Conservation (phyloP, 2,888 invertebrate genomes). For the Drymonia ruficornis region DNA sequence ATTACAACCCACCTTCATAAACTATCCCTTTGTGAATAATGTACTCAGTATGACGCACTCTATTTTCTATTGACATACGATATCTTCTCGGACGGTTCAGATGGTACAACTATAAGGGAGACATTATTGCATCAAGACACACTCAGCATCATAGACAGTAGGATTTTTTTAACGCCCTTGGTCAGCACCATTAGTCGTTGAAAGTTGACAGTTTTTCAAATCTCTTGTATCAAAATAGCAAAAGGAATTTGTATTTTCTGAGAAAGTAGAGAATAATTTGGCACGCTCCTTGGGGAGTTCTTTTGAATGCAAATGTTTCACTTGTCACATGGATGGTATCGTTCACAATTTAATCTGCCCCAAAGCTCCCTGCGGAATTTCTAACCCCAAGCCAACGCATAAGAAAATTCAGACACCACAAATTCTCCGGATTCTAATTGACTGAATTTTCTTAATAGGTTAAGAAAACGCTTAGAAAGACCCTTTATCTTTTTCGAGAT, state of each 20-base stretch:
- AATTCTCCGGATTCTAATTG: conserved; percentile 12
- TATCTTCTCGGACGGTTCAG: no score
- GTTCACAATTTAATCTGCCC: background rate
- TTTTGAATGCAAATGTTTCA: no score
- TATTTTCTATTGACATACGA: conserved; percentile 8
- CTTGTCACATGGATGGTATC: background rate
- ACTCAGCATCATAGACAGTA: no score
- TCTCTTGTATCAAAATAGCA: no score
- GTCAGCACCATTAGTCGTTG: no score
- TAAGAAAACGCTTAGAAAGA: conserved; percentile 21
- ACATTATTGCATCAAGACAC: no score
- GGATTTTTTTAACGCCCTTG: no score
- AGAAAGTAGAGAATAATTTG: no score
- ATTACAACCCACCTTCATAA: conserved; percentile 20
- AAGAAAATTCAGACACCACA: conserved; percentile 6
- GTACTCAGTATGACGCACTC: conserved; percentile 13
- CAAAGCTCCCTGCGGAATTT: background rate
- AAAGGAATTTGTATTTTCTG: no score
- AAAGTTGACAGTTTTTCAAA: no score
- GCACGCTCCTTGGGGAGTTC: no score
- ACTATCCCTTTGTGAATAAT: conserved; percentile 35
- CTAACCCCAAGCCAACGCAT: background rate
- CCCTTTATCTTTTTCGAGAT: conserved; percentile 29
- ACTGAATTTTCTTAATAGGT: conserved; percentile 13
- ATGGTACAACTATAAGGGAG: no score